Evolutionary conservation across 2,113 vertebrate genomes (phyloP), one percentile per base, ranked within the genome.

Genomic region (Centrocercus urophasianus): DNA sequence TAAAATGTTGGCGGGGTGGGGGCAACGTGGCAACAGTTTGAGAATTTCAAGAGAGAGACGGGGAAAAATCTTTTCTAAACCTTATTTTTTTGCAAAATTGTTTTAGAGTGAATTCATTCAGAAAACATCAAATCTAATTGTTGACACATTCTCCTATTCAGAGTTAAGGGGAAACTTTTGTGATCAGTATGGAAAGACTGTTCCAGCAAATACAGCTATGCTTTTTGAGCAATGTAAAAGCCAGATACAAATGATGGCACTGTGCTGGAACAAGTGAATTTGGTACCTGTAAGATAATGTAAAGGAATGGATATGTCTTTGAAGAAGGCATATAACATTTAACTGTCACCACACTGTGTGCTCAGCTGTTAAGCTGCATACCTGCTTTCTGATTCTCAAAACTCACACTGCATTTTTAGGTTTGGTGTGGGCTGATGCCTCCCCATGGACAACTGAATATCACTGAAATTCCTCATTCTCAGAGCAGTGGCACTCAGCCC

Each of bases 41-140:
- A 42, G 65, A 96, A 86, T 74, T 85, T 89, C 89, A 95, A 64
- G 85, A 95, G 77, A 80, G 79, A 95, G 60, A 30, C 74, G 95
- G 90, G 60, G 69, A 93, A 93, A 72, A 76, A 85, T 19, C 64
- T 50, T 6, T 87, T 92, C 45, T 42, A 88, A 92, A 90, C 84
- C 79, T 92, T 79, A 60, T 83, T 70, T 95, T 67, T 67, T 30
- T 32, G 15, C 48, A 54, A 36, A 65, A 42, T 30, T 52, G 0
- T 15, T 65, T 14, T 19, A 56, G 34, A 67, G 36, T 21, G 4
- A 54, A 50, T 15, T 4, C 2, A 18, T 66, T 86, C 30, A 59
- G 70, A 84, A 84, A 66, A 18, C 34, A 50, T 27, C 2, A 1
- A 40, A 48, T 87, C 27, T 27, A 47, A 15, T 60, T 54, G 48